Evolutionary conservation across 1,140 invertebrate species (phyloP).

Genomic region (Papilio xuthus): DNA sequence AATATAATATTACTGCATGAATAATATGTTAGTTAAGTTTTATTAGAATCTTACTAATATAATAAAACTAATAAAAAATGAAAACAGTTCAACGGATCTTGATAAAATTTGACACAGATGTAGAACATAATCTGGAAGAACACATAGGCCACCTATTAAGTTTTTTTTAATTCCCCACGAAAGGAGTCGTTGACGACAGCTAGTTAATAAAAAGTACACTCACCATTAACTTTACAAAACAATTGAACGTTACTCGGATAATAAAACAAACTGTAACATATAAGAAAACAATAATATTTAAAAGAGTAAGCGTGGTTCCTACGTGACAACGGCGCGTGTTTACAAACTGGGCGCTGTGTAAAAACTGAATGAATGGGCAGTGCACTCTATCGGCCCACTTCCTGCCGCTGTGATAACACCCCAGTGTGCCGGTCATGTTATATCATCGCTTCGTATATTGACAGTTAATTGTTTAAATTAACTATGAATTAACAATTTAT

Average conservation of each 20-base stretch:
- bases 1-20: too few species aligned
- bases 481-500: not conserved
- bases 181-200: too few species aligned
- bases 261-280: not conserved
- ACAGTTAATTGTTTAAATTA: conserved; percentile 17
- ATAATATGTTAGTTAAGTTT: too few species aligned
- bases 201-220: not conserved
- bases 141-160: too few species aligned
- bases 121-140: too few species aligned
- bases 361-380: conserved; percentile 71
- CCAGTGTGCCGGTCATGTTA: conserved; percentile 53
- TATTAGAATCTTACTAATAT: too few species aligned
- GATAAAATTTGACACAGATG: too few species aligned
- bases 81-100: too few species aligned
- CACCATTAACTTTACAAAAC: not conserved
- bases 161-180: too few species aligned
- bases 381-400: conserved; percentile 58
- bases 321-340: conserved; percentile 52
- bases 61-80: not conserved
- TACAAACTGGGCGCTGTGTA: conserved; percentile 58
- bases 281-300: conserved; percentile 27
- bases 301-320: not conserved
- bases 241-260: conserved; percentile 5
- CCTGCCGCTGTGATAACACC: conserved; percentile 68
- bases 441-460: conserved; percentile 36